Evolutionary conservation across 2,113 vertebrate species (phyloP).

Genomic region (Thamnophis sirtalis): DNA sequence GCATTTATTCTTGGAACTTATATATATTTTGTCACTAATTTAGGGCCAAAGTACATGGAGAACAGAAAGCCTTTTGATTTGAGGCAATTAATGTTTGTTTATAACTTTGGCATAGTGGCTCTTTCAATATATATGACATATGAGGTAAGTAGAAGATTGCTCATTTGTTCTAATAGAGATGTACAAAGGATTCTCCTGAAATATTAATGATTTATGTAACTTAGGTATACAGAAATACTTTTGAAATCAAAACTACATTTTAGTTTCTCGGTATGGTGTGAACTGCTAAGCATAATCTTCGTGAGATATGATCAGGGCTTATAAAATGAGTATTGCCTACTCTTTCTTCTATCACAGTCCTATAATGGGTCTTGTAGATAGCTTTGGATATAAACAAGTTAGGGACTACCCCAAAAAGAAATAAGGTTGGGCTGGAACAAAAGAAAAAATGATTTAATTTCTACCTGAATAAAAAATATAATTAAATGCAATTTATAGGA

Average conservation of each 20-base stretch:
- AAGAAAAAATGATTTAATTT: not conserved
- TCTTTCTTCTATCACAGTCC: not conserved
- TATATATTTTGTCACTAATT: slow-evolving; percentile 86
- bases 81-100: slow-evolving; percentile 79
- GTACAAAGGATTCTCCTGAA: not conserved
- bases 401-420: not conserved
- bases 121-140: slow-evolving; percentile 92
- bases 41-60: slow-evolving; percentile 94
- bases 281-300: not conserved
- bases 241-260: not conserved
- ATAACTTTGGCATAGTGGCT: slow-evolving; percentile 87
- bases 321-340: not conserved
- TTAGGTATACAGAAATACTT: not conserved
- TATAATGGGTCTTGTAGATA: not conserved
- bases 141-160: slow-evolving; percentile 77
- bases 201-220: not conserved
- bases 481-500: not conserved
- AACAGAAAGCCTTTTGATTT: slow-evolving; percentile 91
- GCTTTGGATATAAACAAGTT: not conserved
- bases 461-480: not conserved
- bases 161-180: not conserved
- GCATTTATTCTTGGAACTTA: slow-evolving; percentile 81
- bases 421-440: not conserved
- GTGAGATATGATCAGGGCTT: not conserved
- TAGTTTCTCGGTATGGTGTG: not conserved